phyloP scores from a whole-genome alignment of 1,140 invertebrate species.

The Doryteuthis pealeii region DNA sequence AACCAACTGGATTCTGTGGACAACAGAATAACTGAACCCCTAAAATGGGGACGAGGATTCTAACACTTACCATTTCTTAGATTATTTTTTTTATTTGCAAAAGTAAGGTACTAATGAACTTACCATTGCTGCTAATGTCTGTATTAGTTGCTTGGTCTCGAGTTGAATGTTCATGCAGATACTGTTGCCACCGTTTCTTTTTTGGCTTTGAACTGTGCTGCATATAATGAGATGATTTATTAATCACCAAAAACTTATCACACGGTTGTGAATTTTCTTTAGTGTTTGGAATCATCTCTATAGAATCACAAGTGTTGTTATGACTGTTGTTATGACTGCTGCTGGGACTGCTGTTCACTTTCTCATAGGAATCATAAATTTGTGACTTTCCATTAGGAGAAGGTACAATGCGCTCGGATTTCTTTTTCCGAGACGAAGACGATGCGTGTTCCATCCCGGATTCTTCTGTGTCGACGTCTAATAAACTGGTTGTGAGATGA shows the following conservation, averaged over 20 bases:
- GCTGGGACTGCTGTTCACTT: neutral
- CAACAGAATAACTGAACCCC: too few relatives aligned
- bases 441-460: too few relatives aligned
- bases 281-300: neutral
- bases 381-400: neutral
- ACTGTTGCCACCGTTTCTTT: slow-evolving; percentile 13
- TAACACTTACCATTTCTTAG: too few relatives aligned
- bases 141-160: slow-evolving; percentile 56
- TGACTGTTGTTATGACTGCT: neutral
- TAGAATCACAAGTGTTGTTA: neutral
- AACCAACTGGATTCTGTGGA: too few relatives aligned
- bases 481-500: neutral
- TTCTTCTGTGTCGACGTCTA: too few relatives aligned
- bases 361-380: neutral
- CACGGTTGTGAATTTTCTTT: neutral
- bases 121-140: slow-evolving; percentile 56
- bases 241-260: neutral
- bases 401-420: neutral
- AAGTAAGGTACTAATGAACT: too few relatives aligned
- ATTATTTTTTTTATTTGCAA: too few relatives aligned
- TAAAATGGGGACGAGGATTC: too few relatives aligned
- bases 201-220: neutral
- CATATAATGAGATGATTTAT: neutral
- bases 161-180: slow-evolving; percentile 36
- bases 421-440: neutral